Evolutionary conservation across 2,797 vertebrate genomes (phyloP).

Genomic region (Hybognathus amarus): DNA sequence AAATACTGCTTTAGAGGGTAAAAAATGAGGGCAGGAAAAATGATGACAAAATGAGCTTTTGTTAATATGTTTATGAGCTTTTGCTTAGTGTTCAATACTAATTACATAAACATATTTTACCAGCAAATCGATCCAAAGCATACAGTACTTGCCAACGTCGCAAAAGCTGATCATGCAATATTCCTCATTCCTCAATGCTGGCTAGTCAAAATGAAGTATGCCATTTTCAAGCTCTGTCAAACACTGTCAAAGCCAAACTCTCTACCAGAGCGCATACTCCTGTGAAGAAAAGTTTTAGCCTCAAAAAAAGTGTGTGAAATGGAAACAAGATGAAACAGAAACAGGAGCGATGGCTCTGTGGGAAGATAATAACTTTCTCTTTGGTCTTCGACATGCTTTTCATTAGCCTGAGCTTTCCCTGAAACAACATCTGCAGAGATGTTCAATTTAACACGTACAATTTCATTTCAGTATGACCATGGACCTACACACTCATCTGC

Average conservation of each 20-base stretch:
- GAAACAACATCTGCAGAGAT: constrained; percentile 15
- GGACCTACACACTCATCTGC: constrained; percentile 14
- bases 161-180: constrained; percentile 36
- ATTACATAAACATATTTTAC: constrained; percentile 29
- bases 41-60: constrained; percentile 30
- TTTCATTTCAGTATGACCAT: constrained; percentile 22
- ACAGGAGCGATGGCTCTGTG: constrained; percentile 8
- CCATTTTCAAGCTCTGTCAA: constrained; percentile 13
- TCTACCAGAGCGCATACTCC: not conserved
- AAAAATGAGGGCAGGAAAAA: not conserved
- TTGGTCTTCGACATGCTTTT: constrained; percentile 33
- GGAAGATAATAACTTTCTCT: constrained; percentile 44
- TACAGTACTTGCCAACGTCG: not conserved
- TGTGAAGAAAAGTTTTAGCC: not conserved
- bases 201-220: not conserved
- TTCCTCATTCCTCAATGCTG: not conserved
- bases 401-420: constrained; percentile 35
- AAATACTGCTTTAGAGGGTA: not conserved
- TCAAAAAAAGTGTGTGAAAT: constrained; percentile 9
- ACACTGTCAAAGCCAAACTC: constrained; percentile 7
- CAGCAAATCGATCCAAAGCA: not conserved
- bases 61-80: constrained; percentile 28
- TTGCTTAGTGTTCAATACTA: constrained; percentile 25
- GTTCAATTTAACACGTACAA: constrained; percentile 25
- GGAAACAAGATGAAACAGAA: constrained; percentile 26